phyloP scores from a whole-genome alignment of 2,888 invertebrate species.

The Myathropa florea region DNA sequence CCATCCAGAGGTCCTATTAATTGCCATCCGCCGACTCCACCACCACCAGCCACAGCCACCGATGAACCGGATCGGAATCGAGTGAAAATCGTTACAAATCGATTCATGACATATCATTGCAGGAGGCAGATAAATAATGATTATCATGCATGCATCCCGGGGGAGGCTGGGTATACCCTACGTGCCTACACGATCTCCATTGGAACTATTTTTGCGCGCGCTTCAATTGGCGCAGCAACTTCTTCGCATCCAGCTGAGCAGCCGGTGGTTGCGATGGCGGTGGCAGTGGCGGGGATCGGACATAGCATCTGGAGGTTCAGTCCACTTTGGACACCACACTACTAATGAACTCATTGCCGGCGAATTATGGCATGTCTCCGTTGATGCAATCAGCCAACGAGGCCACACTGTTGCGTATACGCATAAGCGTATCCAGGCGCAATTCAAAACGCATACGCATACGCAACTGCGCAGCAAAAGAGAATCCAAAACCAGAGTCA shows the following conservation, averaged over 20 bases:
- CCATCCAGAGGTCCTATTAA: conserved; percentile 55
- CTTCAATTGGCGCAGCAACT: conserved; percentile 27
- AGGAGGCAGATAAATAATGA: conserved; percentile 68
- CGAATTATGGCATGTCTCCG: conserved; percentile 25
- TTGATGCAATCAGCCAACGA: conserved; percentile 37
- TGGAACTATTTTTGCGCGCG: conserved; percentile 39
- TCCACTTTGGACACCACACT: conserved; percentile 63
- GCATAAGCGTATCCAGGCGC: too few relatives aligned
- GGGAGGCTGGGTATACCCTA: conserved; percentile 30
- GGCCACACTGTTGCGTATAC: conserved; percentile 16
- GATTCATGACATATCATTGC: conserved; percentile 69
- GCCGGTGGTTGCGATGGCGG: background rate
- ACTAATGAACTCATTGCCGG: conserved; percentile 75
- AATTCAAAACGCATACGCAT: conserved; percentile 1
- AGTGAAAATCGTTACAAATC: conserved; percentile 69
- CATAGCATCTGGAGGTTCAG: conserved; percentile 57
- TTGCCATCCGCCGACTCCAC: conserved; percentile 47
- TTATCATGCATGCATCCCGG: conserved; percentile 60
- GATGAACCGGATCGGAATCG: conserved; percentile 29
- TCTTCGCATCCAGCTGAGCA: conserved; percentile 40
- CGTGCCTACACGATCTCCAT: conserved; percentile 53
- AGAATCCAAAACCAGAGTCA: conserved; percentile 8
- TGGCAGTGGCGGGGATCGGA: conserved; percentile 32
- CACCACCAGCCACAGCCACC: background rate
- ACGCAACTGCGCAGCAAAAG: conserved; percentile 39